Percentiles rank a stretch among this genome's conserved stretches.
Conservation (phyloP, 2,113 vertebrate genomes). For the Aphelocoma coerulescens region DNA sequence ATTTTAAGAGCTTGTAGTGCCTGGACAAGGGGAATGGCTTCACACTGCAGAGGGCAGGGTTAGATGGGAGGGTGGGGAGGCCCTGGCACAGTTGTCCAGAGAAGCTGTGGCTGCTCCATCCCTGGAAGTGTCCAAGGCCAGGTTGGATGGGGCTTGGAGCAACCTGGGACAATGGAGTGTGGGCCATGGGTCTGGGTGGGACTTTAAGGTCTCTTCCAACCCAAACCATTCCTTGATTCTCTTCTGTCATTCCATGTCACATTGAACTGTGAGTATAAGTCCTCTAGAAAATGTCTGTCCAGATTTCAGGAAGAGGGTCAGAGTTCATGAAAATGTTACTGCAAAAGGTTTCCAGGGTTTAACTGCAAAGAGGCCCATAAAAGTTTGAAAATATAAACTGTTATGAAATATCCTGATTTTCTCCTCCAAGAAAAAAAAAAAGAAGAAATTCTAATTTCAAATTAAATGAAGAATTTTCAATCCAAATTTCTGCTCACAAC, state of each 20-base stretch:
- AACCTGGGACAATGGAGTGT: neutral
- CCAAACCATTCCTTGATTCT: neutral
- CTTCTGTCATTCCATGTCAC: neutral
- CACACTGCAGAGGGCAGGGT: neutral
- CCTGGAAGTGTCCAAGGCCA: neutral
- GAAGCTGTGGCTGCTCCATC: neutral
- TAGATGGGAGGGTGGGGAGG: neutral
- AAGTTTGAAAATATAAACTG: neutral
- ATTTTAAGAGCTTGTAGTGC: neutral
- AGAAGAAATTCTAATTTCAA: neutral
- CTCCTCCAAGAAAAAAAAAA: neutral
- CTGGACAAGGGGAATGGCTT: neutral
- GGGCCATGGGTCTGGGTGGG: neutral
- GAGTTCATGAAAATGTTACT: neutral
- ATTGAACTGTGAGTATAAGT: neutral
- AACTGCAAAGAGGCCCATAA: neutral
- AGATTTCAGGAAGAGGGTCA: neutral
- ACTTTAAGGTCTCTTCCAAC: neutral
- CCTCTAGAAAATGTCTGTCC: neutral
- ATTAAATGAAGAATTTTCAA: neutral
- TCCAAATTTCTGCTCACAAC: neutral
- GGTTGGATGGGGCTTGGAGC: neutral
- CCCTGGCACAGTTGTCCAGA: neutral
- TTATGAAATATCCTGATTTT: neutral
- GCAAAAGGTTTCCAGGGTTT: neutral